phyloP scores from a whole-genome alignment of 1,140 invertebrate species.

The Drosophila melanica region DNA sequence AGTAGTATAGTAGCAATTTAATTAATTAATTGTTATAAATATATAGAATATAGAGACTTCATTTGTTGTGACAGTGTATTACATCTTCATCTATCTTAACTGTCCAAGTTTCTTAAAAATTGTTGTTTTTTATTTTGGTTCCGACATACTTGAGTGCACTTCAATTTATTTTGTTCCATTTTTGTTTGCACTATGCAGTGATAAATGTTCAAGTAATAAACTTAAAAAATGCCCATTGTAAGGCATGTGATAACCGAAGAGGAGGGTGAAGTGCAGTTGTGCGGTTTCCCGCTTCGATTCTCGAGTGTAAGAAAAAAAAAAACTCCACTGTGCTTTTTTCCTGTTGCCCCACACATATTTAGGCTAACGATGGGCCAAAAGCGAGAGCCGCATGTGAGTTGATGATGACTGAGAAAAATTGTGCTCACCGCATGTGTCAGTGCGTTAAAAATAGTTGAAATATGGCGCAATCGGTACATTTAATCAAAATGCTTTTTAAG shows the following conservation, averaged over 20 bases:
- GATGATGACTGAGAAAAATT: conserved; percentile 63
- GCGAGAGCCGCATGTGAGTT: conserved; percentile 4
- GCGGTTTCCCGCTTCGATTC: conserved; percentile 10
- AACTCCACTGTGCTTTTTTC: conserved; percentile 24
- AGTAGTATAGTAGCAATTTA: too few species aligned
- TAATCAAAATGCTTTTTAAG: conserved; percentile 23
- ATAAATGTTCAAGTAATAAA: conserved; percentile 72
- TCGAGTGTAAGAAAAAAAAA: conserved; percentile 32
- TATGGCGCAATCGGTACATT: conserved; percentile 49
- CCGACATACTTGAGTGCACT: conserved; percentile 63
- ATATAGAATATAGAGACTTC: too few species aligned
- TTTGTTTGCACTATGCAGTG: conserved; percentile 48
- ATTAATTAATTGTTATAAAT: too few species aligned
- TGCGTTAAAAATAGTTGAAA: conserved; percentile 66
- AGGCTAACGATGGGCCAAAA: conserved; percentile 32
- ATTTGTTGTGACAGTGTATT: not conserved
- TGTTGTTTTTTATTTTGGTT: conserved; percentile 37
- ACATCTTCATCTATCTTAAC: not conserved
- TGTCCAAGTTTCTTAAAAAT: not conserved
- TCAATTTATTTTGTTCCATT: conserved; percentile 50
- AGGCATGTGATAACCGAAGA: not conserved
- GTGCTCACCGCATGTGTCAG: conserved; percentile 40
- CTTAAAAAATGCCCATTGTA: conserved; percentile 68
- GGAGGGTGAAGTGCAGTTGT: not conserved
- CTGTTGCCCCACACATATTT: conserved; percentile 44